These are phyloP conservation scores for Araneus ventricosus DNA, from an alignment of 1,140 invertebrate species.

Conservation along the genomic window DNA sequence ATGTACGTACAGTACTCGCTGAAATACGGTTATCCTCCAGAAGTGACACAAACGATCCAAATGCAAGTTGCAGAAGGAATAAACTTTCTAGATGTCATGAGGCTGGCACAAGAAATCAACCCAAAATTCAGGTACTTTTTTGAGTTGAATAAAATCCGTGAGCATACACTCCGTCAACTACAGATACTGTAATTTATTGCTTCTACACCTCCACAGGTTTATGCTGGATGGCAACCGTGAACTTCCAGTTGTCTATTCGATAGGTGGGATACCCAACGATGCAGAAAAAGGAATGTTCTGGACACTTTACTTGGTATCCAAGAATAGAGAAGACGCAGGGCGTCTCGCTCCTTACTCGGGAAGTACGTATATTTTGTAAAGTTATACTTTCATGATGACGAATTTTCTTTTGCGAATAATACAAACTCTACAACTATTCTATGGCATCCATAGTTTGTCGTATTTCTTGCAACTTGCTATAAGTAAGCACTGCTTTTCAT, in stretches of 20 bases:
- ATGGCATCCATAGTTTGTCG: rapidly evolving
- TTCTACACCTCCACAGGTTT: background rate
- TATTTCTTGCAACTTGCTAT: no score
- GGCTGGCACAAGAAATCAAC: conserved; percentile 21
- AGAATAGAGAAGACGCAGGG: background rate
- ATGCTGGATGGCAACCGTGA: background rate
- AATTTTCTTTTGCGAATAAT: background rate
- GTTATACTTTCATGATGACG: no score
- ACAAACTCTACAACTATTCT: background rate
- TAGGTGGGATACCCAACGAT: conserved; percentile 55
- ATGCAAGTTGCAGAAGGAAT: conserved; percentile 5
- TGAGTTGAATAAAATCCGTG: no score
- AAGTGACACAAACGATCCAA: background rate
- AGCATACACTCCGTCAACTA: no score
- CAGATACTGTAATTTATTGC: background rate
- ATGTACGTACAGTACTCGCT: background rate
- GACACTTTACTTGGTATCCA: background rate
- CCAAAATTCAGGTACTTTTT: conserved; percentile 16
- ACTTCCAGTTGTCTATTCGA: background rate
- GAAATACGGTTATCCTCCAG: background rate
- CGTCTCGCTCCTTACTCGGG: background rate
- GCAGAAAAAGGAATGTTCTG: conserved; percentile 61
- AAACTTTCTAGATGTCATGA: conserved; percentile 48
- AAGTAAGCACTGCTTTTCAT: no score
- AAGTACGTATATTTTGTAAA: background rate